These are phyloP conservation scores for Rhagologus leucostigma DNA, from an alignment of 2,113 vertebrate species.

Conservation along the genomic window DNA sequence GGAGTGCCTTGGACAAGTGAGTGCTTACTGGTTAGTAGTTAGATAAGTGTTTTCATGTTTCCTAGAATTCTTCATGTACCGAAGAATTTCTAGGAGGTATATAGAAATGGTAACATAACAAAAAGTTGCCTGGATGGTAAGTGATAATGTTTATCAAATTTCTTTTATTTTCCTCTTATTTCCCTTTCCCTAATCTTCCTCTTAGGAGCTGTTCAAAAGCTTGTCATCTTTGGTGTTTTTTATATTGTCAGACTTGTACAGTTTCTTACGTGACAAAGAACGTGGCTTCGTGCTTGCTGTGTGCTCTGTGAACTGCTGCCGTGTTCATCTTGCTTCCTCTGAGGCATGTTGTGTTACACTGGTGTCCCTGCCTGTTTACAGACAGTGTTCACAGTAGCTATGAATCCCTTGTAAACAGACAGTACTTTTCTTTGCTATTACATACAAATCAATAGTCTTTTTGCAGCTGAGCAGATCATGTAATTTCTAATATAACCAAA, in stretches of 20 bases:
- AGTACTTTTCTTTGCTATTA: background rate
- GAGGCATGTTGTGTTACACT: background rate
- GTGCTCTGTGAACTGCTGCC: background rate
- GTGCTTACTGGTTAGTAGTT: background rate
- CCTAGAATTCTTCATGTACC: background rate
- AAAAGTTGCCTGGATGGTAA: background rate
- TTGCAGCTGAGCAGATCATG: background rate
- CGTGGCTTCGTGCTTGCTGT: background rate
- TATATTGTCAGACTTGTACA: background rate
- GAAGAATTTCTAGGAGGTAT: background rate
- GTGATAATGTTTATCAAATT: background rate
- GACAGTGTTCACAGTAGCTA: background rate
- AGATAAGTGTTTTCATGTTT: background rate
- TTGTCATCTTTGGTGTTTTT: background rate
- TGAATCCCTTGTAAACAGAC: background rate
- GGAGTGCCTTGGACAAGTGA: background rate
- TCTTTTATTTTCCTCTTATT: background rate
- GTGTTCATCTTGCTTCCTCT: background rate
- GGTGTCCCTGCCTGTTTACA: background rate
- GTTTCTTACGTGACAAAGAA: background rate
- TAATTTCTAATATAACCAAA: background rate
- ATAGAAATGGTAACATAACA: background rate
- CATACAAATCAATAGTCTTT: background rate
- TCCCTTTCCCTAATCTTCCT: background rate
- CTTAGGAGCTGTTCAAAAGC: background rate